A percentile compares a stretch with the other conserved stretches of the same genome.
Evolutionary conservation across 1,140 invertebrate species (phyloP).

Genomic region (Drosophila littoralis): DNA sequence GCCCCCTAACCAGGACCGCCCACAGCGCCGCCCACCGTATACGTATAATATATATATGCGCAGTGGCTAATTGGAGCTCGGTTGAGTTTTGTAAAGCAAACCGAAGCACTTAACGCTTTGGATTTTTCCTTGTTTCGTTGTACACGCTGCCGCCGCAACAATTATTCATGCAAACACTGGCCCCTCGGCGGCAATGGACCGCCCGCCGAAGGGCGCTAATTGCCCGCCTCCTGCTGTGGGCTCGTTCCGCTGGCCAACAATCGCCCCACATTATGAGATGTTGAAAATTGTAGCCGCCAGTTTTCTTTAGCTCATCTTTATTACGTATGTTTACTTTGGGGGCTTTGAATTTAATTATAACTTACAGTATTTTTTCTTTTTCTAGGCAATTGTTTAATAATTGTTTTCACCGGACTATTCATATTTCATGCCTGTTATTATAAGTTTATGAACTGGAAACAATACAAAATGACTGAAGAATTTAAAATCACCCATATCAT

Average conservation of each 20-base stretch:
- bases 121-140: conserved; percentile 49
- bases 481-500: not conserved
- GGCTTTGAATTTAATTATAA: conserved; percentile 59
- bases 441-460: conserved; percentile 22
- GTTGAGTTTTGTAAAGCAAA: conserved; percentile 62
- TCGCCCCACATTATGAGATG: conserved; percentile 17
- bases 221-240: conserved; percentile 24
- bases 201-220: conserved; percentile 45
- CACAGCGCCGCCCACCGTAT: conserved; percentile 48
- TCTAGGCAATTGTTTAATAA: conserved; percentile 40
- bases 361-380: conserved; percentile 48
- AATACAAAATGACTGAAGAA: not conserved
- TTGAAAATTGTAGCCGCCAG: conserved; percentile 33
- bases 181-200: conserved; percentile 31
- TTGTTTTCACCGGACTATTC: conserved; percentile 30
- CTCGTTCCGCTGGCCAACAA: conserved; percentile 30
- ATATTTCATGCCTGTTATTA: conserved; percentile 1
- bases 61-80: conserved; percentile 45
- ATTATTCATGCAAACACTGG: conserved; percentile 58
- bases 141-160: conserved; percentile 47
- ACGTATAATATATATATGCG: conserved; percentile 24
- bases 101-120: conserved; percentile 55
- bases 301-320: conserved; percentile 41
- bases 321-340: conserved; percentile 39
- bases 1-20: conserved; percentile 58